Evolutionary conservation across 2,888 invertebrate genomes (phyloP), one percentile per base, ranked within the genome.

Genomic region (Chymomyza amoena): DNA sequence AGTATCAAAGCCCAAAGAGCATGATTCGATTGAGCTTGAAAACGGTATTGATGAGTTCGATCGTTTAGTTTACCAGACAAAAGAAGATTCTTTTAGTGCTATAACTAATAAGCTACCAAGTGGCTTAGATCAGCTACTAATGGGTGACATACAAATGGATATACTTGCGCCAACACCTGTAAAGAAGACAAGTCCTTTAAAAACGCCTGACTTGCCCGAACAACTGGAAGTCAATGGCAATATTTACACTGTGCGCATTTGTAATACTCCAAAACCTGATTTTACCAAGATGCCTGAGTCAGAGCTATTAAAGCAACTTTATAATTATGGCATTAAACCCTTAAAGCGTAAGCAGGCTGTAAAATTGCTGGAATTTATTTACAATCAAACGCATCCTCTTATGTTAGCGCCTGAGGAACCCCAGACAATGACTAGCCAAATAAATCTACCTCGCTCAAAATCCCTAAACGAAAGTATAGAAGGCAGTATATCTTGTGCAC

Each of bases 321-420:
- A 94, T 73, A 94, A 94, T 87, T 94, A 93, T 91, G 95, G 95
- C 3, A 90, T 95, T 6, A 95, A 95, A 87, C 94, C 94, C 2
- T 91, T 95, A 20, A 95, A 94, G 89, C 92, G 94, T 67, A 93
- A 93, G 91, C 92, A 94, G 91, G 95, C 95, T 0, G 92, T 94
- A 45, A 93, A 94, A 90, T 91, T 95, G 61, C 89, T 95, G 57
- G 94, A 94, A 68, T 94, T 95, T 79, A 92, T 95, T 50, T 95
- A 95, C 87, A 94, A 95, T 78, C 93, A 94, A 88, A 95, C 94
- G 0, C 95, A 95, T 92, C 95, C 95, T 16, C 81, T 93, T 16
- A 89, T 94, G 32, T 91, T 87, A 64, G 75, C 85, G 25, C 66
- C 68, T 10, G 69, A 68, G 25, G 69, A 78, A 9, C 57, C 60